Percentiles rank a stretch among this genome's conserved stretches.
Conservation (phyloP, 2,797 vertebrate species). For the Dermochelys coriacea region DNA sequence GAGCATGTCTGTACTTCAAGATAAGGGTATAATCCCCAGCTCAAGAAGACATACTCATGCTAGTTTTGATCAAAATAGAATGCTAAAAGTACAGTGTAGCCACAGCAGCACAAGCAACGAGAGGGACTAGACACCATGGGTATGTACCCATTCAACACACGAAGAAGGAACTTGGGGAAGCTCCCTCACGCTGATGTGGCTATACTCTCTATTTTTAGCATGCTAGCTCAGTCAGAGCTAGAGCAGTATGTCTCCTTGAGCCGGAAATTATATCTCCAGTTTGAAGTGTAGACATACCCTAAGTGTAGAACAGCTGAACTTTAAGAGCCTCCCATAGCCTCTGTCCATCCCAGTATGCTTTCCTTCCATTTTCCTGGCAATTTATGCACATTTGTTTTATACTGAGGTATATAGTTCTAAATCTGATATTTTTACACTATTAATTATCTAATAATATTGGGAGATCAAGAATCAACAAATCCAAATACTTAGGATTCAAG, state of each 20-base stretch:
- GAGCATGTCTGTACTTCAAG: not conserved
- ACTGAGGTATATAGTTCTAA: not conserved
- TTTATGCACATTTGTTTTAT: not conserved
- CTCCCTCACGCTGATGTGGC: not conserved
- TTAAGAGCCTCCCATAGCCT: not conserved
- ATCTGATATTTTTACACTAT: not conserved
- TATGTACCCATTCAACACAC: not conserved
- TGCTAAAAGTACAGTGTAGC: not conserved
- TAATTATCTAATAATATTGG: not conserved
- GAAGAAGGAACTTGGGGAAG: not conserved
- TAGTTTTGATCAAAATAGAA: not conserved
- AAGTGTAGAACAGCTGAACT: not conserved
- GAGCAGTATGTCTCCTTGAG: not conserved
- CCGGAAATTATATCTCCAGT: not conserved
- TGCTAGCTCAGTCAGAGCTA: not conserved
- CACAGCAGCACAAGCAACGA: not conserved
- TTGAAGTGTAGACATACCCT: not conserved
- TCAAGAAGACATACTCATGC: not conserved
- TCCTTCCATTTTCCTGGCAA: not conserved
- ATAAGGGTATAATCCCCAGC: not conserved
- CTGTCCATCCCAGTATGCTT: rapidly evolving
- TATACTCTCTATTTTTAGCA: not conserved
- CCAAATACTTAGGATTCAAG: not conserved
- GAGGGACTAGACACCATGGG: not conserved
- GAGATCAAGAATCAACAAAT: not conserved